phyloP scores from a whole-genome alignment of 2,888 invertebrate genomes.

The Tetramorium bicarinatum region DNA sequence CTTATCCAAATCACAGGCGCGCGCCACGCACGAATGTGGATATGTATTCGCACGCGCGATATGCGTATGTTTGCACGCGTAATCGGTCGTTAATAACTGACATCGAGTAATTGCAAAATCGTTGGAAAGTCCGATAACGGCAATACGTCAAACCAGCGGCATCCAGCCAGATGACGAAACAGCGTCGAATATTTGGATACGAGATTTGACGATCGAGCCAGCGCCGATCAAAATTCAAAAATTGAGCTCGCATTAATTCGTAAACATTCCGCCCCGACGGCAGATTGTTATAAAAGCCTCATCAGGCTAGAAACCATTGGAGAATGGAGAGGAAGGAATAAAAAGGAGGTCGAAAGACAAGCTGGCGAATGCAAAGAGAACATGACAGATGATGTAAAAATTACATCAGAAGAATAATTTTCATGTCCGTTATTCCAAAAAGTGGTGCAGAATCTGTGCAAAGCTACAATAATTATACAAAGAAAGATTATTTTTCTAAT shows the following conservation, averaged over 20 bases:
- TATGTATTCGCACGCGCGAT: conserved; percentile 27
- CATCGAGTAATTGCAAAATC: conserved; percentile 54
- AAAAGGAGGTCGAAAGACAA: too few species aligned
- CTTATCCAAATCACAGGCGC: conserved; percentile 47
- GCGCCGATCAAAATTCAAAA: conserved; percentile 7
- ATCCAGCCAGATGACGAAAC: conserved; percentile 43
- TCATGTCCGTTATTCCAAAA: background rate
- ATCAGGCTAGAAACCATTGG: too few species aligned
- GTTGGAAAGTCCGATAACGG: conserved; percentile 49
- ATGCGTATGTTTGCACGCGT: conserved; percentile 54
- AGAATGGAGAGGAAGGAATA: too few species aligned
- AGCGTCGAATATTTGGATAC: conserved; percentile 37
- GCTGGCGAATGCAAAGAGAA: too few species aligned
- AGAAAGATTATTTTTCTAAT: background rate
- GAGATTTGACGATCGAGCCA: conserved; percentile 8
- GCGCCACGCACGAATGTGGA: conserved; percentile 19
- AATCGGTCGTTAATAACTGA: conserved; percentile 57
- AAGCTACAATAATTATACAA: background rate
- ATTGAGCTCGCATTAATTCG: conserved; percentile 6
- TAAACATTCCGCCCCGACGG: background rate
- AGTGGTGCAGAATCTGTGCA: too few species aligned
- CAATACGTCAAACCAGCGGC: conserved; percentile 50
- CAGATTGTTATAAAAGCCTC: conserved; percentile 1
- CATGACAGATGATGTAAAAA: too few species aligned
- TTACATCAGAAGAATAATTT: background rate